These are phyloP conservation scores for Serranus cabrilla DNA, from an alignment of 2,797 vertebrate species.

Conservation along the genomic window DNA sequence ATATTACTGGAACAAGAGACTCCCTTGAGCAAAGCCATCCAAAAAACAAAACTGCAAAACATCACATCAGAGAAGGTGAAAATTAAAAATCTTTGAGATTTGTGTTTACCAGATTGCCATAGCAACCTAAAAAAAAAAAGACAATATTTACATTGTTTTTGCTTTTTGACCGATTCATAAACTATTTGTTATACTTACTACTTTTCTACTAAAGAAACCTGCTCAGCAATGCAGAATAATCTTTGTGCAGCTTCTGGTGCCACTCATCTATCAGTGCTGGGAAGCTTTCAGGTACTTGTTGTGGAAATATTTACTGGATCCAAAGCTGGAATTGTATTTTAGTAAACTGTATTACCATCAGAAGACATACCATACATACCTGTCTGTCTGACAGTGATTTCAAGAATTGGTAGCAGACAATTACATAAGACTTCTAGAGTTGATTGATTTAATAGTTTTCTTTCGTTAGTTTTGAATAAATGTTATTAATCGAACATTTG, in stretches of 20 bases:
- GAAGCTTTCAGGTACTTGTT: neutral
- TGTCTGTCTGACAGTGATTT: neutral
- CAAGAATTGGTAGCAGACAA: neutral
- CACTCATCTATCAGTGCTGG: neutral
- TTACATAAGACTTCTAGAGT: neutral
- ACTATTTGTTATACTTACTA: neutral
- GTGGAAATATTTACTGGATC: neutral
- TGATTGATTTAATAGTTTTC: neutral
- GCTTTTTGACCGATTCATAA: neutral
- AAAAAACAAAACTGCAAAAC: neutral
- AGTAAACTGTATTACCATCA: neutral
- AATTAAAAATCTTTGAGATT: neutral
- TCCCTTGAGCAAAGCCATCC: no score
- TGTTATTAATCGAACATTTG: constrained; percentile 2
- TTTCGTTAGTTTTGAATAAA: neutral
- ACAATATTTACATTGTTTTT: neutral
- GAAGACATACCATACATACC: neutral
- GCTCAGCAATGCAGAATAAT: neutral
- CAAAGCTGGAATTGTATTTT: constrained; percentile 2
- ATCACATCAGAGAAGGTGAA: neutral
- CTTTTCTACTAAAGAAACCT: neutral
- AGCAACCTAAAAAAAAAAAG: neutral
- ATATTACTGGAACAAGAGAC: no score
- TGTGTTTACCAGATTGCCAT: neutral
- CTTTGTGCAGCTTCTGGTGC: neutral